Evolutionary conservation across 2,113 vertebrate species (phyloP), one percentile per base, ranked within the genome.

Genomic region (Toxotes chatareus): DNA sequence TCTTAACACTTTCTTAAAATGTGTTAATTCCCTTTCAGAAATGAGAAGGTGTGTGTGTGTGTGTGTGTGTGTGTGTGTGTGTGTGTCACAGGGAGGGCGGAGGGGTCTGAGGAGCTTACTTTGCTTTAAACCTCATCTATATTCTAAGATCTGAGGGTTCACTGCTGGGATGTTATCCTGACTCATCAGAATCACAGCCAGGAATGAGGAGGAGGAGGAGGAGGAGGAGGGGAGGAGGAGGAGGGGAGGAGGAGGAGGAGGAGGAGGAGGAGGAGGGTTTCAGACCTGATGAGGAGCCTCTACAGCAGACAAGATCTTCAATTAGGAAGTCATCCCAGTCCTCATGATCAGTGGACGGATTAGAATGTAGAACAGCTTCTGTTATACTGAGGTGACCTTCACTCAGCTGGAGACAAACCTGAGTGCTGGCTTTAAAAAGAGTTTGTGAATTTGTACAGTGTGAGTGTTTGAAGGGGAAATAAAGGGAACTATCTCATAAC

Each of bases 161-260:
- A 78, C 73, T 65, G 69, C 62, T 0, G 47, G 55, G 80, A 79
- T 87, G 77, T 82, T 76, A 79, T 79, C 79, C 88, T 93, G 92
- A 94, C 86, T 93, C 87, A 89, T 92, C 92, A 92, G 68, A 92
- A 91, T 89, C 77, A 66, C 76, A 89, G 75, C 61, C 68, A 88
- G 75, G 40, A 60, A 75, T 90, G 51, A 31, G n/a, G 74, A 57
- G 44, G 14, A 60, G 27, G 27, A 27, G 27, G 27, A 1, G 4
- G 56, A 47, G 47, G 60, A 51, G 7, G 65, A 70, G 59, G 76
- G 42, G 62, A 44, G 60, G 55, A 55, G 56, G 73, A 36, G 10
- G 59, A 53, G 6, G 38, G n/a, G 76, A 70, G 42, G 62, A 44
- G 60, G 55, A 55, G 56, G 73, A 36, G 10, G 59, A 53, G 6